Conservation (phyloP, 1,140 invertebrate species). For the Pygmarrhopalites habei region DNA sequence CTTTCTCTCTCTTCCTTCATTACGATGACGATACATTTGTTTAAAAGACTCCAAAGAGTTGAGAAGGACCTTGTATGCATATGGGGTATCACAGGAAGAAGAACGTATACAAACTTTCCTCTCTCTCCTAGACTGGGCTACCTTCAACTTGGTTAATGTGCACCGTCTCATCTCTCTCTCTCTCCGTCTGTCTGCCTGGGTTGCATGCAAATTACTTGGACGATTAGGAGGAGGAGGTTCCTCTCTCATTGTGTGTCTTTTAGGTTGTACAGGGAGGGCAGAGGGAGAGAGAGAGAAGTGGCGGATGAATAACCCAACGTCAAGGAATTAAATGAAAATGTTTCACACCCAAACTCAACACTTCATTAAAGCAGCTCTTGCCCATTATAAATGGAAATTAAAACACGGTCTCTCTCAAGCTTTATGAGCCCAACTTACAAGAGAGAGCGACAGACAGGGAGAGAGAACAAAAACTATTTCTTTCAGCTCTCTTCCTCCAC, state of each 20-base stretch:
- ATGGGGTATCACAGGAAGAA: no score
- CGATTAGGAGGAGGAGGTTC: constrained; percentile 13
- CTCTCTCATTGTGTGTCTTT: neutral
- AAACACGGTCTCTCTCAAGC: neutral
- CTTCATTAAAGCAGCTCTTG: constrained; percentile 11
- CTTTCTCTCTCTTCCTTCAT: no score
- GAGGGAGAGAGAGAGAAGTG: neutral
- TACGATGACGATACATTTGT: no score
- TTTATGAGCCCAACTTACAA: neutral
- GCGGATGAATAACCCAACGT: constrained; percentile 8
- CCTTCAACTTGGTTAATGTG: constrained; percentile 6
- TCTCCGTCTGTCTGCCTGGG: neutral
- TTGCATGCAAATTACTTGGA: constrained; percentile 23
- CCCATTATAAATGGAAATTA: constrained; percentile 11
- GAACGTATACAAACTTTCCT: no score
- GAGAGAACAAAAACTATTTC: neutral
- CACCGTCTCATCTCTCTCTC: neutral
- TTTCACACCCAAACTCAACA: constrained; percentile 21
- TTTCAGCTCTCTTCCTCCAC: neutral
- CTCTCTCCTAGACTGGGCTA: no score
- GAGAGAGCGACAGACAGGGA: neutral
- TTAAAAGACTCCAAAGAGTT: no score
- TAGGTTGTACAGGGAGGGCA: no score
- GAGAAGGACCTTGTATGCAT: no score
- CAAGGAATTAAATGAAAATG: constrained; percentile 18